Base-by-base conservation (phyloP, 2,888 invertebrate species). In the Ennomos quercinarius region DNA sequence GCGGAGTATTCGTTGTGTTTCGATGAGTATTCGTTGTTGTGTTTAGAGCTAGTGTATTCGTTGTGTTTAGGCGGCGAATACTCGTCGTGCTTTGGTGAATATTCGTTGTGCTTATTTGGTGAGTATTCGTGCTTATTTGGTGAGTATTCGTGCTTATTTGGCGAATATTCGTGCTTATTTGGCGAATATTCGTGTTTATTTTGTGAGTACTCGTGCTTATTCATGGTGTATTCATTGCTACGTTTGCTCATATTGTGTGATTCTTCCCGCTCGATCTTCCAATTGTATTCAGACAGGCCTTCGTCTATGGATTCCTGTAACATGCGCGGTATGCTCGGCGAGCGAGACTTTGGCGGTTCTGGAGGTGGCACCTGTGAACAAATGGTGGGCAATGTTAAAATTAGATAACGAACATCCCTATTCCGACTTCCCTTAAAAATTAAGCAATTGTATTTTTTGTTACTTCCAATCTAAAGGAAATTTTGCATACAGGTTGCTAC, bases 1-100 rank as follows among this genome's bases (percentile, higher is more conserved):
- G 56, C 42, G n/a, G 43, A 43, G n/a, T 63, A 56, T 45, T 68
- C 63, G 43, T 67, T 61, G 53, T 46, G 47, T 95, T 95, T 57
- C 96, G 86, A 0, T 96, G 61, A 96, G 8, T 96, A 84, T 4
- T 95, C 93, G 72, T 96, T 96, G 68, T n/a, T 17, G 12, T 55
- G 58, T 64, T 83, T 83, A 17, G 60, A 38, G 35, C 37, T 49
- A 17, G 49, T 46, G 10, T 57, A 57, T 47, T 64, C 61, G 61
- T 55, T 51, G 39, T 58, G 58, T 34, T 54, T 54, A 9, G 59
- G 43, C 10, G 53, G 34, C 2, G 46, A 46, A 37, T 42, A 58
- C 5, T 58, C 47, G 8, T 58, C 53, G 27, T 35, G 95, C 58
- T 95, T 86, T 9, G 52, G 47, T 11, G 74, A 74, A 36, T 55